A percentile compares a stretch with the other conserved stretches of the same genome.
Evolutionary conservation across 1,140 invertebrate genomes (phyloP).

Genomic region (Macrobrachium rosenbergii): DNA sequence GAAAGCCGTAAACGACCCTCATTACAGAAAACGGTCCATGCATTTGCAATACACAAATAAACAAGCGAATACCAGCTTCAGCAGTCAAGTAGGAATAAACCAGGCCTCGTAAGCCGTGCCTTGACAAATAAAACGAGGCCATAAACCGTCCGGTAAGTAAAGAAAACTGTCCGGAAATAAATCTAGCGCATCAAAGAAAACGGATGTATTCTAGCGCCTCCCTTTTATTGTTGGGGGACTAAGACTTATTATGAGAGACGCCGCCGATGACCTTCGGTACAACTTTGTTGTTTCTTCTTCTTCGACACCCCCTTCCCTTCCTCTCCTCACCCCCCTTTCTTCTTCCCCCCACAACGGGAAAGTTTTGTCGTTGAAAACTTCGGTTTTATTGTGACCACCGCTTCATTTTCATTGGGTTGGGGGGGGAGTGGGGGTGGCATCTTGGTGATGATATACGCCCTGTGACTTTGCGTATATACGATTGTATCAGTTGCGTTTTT

Average conservation of each 20-base stretch:
- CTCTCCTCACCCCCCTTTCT: no score
- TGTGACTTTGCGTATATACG: no score
- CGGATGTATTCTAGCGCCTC: constrained; percentile 45
- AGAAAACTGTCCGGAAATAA: constrained; percentile 56
- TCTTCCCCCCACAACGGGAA: no score
- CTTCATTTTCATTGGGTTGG: no score
- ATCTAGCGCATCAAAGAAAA: constrained; percentile 60
- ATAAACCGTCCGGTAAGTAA: constrained; percentile 30
- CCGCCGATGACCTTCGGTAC: not conserved
- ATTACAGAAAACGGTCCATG: constrained; percentile 45
- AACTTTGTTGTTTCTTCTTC: constrained; percentile 49
- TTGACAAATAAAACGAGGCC: constrained; percentile 10
- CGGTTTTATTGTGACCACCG: no score
- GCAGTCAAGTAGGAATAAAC: no score
- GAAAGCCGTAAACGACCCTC: not conserved
- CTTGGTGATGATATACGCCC: no score
- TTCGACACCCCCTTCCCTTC: not conserved
- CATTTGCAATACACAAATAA: not conserved
- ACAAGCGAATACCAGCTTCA: not conserved
- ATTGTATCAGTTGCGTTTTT: no score
- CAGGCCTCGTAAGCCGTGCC: no score
- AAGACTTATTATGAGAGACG: constrained; percentile 50
- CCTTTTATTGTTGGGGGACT: constrained; percentile 61
- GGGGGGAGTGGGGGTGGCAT: no score
- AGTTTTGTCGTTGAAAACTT: no score